Evolutionary conservation across 64 coral and sea anemone genomes (phyloP).

Genomic region (Stylophora pistillata): DNA sequence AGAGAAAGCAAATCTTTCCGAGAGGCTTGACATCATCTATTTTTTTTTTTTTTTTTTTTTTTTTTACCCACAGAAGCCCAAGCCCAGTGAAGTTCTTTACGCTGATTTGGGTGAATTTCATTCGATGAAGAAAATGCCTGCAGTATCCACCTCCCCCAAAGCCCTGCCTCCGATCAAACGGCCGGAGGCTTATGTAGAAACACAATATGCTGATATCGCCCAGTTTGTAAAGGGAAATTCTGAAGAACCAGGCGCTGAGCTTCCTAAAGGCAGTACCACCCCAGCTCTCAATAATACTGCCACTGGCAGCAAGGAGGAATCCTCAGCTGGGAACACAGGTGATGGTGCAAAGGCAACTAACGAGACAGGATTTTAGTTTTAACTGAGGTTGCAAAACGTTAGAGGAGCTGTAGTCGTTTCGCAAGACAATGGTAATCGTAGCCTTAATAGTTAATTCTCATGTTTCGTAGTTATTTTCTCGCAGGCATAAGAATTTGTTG

Average conservation of each 20-base stretch:
- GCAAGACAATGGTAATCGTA: background rate
- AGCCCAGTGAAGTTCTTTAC: constrained; percentile 44
- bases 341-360: background rate
- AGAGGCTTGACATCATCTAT: no score
- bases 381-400: background rate
- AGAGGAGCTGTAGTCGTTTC: background rate
- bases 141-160: background rate
- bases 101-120: constrained; percentile 56
- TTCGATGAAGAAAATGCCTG: background rate
- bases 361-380: background rate
- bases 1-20: no score
- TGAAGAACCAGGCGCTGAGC: background rate
- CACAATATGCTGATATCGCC: constrained; percentile 47
- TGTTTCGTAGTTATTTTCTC: background rate
- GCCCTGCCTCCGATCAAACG: background rate
- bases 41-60: no score
- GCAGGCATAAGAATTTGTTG: background rate
- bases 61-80: background rate
- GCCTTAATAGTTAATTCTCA: background rate
- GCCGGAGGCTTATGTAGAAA: constrained; percentile 7
- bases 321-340: background rate
- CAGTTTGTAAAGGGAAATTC: constrained; percentile 21
- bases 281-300: background rate
- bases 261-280: background rate
- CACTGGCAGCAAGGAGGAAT: background rate